phyloP scores from a whole-genome alignment of 2,113 vertebrate species.

The Anser brachyrhynchus region DNA sequence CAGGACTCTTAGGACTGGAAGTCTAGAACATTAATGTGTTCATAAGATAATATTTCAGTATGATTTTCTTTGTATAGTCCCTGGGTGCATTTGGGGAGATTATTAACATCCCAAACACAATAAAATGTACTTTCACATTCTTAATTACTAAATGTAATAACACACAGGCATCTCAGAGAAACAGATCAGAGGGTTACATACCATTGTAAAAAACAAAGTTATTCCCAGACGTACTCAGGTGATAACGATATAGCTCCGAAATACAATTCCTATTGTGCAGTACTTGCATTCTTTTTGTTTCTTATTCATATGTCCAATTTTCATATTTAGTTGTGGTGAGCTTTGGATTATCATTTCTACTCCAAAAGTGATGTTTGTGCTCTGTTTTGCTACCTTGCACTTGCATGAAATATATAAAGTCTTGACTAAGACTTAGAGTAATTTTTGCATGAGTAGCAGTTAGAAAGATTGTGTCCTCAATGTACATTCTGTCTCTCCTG shows the following conservation, averaged over 20 bases:
- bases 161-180: neutral
- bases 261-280: neutral
- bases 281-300: neutral
- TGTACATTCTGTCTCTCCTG: neutral
- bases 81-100: neutral
- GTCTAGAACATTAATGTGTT: neutral
- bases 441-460: neutral
- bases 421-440: neutral
- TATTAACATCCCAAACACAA: neutral
- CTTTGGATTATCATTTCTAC: neutral
- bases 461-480: neutral
- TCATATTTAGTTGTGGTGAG: neutral
- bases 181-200: rapidly evolving
- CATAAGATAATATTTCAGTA: neutral
- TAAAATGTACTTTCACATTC: neutral
- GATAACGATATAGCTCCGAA: neutral
- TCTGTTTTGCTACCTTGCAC: neutral
- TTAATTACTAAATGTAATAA: neutral
- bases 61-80: neutral
- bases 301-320: neutral
- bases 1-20: neutral
- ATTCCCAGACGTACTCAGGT: neutral
- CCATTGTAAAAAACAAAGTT: neutral
- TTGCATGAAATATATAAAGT: neutral
- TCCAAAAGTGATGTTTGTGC: neutral